Evolutionary conservation across 2,113 vertebrate genomes (phyloP), one percentile per base, ranked within the genome.

Genomic region (Elanus axillaris): DNA sequence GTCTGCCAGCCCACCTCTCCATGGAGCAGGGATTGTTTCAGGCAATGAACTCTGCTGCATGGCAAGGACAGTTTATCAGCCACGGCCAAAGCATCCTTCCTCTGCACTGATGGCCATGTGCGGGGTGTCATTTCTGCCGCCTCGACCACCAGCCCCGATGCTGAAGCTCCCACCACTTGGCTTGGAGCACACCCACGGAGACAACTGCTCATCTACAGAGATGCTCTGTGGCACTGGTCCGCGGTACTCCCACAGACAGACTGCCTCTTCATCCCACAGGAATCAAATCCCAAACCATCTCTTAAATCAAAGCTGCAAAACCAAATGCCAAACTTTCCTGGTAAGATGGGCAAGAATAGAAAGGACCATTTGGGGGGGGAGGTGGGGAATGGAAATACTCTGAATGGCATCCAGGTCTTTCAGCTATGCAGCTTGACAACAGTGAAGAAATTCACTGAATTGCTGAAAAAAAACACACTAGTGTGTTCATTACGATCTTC

Each of bases 111-210:
- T 0, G 2, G 47, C 47, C 2, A 5, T 6, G 0, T 40, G 31
- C 1, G 0, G n/a, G 16, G 31, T 19, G 31, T 19, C n/a, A 20
- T 14, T 73, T 64, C 50, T 59, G n/a, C 59, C 2, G 1, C 45
- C 50, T n/a, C 2, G 1, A 52, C 38, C 5, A 0, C 18, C 64
- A 78, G 42, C 45, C 45, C 47, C 16, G 50, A 5, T 0, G 0
- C 36, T 53, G 36, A 74, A 71, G 45, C 22, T 69, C 63, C 11
- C 74, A 85, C 53, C 25, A 20, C 38, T n/a, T 52, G 48, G 15
- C 58, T 63, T 34, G 59, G 26, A 82, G 60, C 13, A 84, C 2
- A 1, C 0, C 3, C 43, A 34, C 8, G 23, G 38, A 73, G 40
- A 63, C 34, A 55, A 79, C 10, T 1, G 3, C 58, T 27, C 19